Evolutionary conservation across 2,113 vertebrate species (phyloP).

Genomic region (Cervus canadensis): DNA sequence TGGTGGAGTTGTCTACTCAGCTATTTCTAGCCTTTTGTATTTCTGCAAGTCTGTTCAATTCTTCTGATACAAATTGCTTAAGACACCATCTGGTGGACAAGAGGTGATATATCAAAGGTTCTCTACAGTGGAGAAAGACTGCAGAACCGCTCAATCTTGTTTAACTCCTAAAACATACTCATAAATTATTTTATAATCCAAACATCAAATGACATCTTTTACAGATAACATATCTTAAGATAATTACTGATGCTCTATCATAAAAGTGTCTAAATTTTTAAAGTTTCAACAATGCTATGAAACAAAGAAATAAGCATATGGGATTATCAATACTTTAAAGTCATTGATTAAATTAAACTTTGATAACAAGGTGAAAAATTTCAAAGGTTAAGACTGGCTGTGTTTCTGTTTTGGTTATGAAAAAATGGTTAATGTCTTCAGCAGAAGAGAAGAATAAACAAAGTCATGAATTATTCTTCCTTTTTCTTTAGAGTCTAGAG

Average conservation of each 20-base stretch:
- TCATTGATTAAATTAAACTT: background rate
- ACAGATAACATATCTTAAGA: background rate
- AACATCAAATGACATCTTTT: slow-evolving; percentile 13
- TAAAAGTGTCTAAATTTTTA: background rate
- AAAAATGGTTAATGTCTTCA: background rate
- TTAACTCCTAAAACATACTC: background rate
- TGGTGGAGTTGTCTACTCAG: no score
- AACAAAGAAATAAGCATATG: background rate
- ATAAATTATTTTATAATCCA: slow-evolving; percentile 32
- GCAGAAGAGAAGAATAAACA: background rate
- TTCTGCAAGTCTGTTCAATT: slow-evolving; percentile 4
- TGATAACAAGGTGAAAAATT: background rate
- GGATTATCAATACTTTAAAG: background rate
- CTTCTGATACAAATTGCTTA: background rate
- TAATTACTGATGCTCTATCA: background rate
- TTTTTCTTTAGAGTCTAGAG: background rate
- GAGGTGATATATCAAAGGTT: slow-evolving; percentile 37
- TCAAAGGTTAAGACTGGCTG: background rate
- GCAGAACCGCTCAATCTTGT: background rate
- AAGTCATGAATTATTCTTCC: background rate
- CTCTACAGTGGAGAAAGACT: background rate
- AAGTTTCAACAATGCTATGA: slow-evolving; percentile 14
- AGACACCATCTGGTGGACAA: slow-evolving; percentile 64
- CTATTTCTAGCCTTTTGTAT: background rate
- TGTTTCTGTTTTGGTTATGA: background rate